These are phyloP conservation scores for Nemurella pictetii DNA, from an alignment of 2,888 invertebrate species.

Conservation along the genomic window DNA sequence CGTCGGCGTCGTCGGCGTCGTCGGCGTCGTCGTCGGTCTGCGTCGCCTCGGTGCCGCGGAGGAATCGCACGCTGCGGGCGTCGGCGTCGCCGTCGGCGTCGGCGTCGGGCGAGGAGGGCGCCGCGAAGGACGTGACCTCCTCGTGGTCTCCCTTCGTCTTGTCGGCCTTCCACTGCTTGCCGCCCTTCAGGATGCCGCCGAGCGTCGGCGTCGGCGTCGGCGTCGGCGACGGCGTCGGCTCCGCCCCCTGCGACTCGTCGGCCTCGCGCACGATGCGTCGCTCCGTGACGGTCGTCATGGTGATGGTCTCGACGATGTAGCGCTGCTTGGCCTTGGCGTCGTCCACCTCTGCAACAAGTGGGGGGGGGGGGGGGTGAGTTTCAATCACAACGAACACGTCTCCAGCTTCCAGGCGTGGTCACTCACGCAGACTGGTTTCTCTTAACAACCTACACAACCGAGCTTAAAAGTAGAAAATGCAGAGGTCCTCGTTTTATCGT, in stretches of 20 bases:
- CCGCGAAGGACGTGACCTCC: conserved; percentile 52
- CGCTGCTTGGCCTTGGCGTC: conserved; percentile 51
- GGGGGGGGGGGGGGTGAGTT: too few species aligned
- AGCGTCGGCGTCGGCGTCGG: conserved; percentile 35
- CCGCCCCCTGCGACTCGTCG: conserved; percentile 46
- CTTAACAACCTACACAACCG: too few species aligned
- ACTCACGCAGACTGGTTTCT: too few species aligned
- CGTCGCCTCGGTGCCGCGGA: conserved; percentile 53
- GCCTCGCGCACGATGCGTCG: conserved; percentile 61
- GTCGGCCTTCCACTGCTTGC: conserved; percentile 72
- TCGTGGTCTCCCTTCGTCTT: conserved; percentile 55
- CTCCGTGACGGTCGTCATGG: conserved; percentile 69
- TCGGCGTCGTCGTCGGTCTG: conserved; percentile 26
- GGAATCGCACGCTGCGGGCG: conserved; percentile 67
- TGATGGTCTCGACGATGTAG: conserved; percentile 67
- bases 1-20: conserved; percentile 48
- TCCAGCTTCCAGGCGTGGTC: too few species aligned
- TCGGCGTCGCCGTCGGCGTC: conserved; percentile 61
- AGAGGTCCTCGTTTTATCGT: too few species aligned
- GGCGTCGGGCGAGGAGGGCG: conserved; percentile 51
- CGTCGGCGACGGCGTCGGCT: conserved; percentile 28
- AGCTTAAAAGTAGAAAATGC: too few species aligned
- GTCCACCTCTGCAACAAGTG: conserved; percentile 13
- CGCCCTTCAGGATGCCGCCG: conserved; percentile 77
- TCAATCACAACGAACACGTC: too few species aligned